Evolutionary conservation across 2,888 invertebrate species (phyloP).

Genomic region (Siphlonurus alternatus): DNA sequence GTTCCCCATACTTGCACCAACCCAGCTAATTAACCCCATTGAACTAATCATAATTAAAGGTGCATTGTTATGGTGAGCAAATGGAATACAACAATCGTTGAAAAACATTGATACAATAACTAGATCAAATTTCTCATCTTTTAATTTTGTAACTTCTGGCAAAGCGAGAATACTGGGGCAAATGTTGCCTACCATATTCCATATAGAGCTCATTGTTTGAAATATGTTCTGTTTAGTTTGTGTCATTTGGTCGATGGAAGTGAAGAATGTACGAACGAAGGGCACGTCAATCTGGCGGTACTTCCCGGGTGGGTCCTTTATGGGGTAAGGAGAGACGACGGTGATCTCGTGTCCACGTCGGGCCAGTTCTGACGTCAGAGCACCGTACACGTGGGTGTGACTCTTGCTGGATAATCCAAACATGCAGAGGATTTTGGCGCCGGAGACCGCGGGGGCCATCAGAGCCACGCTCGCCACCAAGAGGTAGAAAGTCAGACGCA

Average conservation of each 20-base stretch:
- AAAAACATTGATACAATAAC: conserved; percentile 1
- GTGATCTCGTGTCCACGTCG: conserved; percentile 30
- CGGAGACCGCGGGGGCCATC: neutral
- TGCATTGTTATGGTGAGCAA: conserved; percentile 1
- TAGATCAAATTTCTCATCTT: conserved; percentile 6
- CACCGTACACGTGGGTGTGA: conserved; percentile 30
- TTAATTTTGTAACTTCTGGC: conserved; percentile 1
- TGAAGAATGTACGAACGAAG: neutral
- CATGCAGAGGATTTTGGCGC: conserved; percentile 12
- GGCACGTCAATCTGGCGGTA: conserved; percentile 4
- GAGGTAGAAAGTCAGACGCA: too few species aligned
- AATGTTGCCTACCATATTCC: neutral
- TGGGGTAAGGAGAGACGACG: conserved; percentile 22
- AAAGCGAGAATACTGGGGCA: neutral
- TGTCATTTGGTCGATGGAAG: neutral
- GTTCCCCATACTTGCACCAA: conserved; percentile 12
- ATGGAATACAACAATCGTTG: conserved; percentile 1
- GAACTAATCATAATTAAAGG: conserved; percentile 5
- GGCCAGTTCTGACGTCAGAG: conserved; percentile 27
- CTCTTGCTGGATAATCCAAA: conserved; percentile 30
- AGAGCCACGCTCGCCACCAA: too few species aligned
- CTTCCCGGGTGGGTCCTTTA: neutral
- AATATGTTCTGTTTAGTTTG: too few species aligned
- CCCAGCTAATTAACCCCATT: conserved; percentile 12
- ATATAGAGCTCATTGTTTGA: too few species aligned